Percentiles rank a stretch among this genome's conserved stretches.
These are phyloP conservation scores for Ophthalmolycus amberensis DNA, from an alignment of 2,113 vertebrate species.

Conservation along the genomic window DNA sequence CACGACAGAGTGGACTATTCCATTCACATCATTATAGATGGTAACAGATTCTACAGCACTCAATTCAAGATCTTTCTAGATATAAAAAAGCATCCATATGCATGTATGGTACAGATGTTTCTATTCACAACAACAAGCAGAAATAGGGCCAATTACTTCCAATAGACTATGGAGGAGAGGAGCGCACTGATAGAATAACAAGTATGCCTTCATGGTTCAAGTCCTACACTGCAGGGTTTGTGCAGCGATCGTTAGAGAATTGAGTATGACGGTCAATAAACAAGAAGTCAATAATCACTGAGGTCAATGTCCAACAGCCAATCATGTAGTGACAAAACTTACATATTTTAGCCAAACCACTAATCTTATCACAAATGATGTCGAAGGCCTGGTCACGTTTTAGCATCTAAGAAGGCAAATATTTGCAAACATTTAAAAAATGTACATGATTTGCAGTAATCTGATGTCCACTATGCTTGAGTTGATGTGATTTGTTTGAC, in stretches of 20 bases:
- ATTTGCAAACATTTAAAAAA: too few species aligned
- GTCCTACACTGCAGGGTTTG: background rate
- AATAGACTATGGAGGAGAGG: background rate
- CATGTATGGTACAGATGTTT: slow-evolving; percentile 10
- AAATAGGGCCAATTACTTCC: background rate
- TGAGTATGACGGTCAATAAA: background rate
- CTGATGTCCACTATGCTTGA: too few species aligned
- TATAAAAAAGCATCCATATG: background rate
- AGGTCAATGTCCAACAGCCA: background rate
- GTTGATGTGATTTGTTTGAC: too few species aligned
- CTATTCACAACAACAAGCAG: background rate
- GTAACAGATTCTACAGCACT: background rate
- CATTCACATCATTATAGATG: background rate
- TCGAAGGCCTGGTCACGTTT: background rate
- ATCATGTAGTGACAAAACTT: background rate
- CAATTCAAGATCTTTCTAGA: background rate
- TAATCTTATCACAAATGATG: background rate
- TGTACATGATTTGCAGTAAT: too few species aligned
- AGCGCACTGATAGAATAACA: background rate
- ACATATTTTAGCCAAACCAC: background rate
- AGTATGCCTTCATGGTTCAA: background rate
- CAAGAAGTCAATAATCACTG: background rate
- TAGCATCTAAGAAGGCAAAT: background rate
- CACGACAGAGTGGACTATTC: background rate
- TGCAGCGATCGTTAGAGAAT: background rate